These are phyloP conservation scores for Drosophila lini DNA, from an alignment of 1,140 invertebrate genomes.

Conservation along the genomic window DNA sequence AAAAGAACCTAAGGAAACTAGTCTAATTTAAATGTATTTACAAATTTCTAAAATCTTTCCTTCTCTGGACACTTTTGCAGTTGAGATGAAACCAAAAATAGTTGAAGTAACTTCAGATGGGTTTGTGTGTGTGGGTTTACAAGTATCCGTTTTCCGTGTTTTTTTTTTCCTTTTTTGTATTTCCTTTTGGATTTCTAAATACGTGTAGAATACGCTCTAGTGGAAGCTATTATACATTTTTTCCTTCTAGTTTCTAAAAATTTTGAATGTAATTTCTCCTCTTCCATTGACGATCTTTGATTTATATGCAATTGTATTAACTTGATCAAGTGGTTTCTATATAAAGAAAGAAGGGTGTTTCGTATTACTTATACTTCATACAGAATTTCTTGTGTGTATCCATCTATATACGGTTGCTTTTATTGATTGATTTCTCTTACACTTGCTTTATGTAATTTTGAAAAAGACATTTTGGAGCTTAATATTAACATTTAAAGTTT, in stretches of 20 bases:
- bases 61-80: slow-evolving; percentile 8
- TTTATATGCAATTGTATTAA: slow-evolving; percentile 6
- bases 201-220: slow-evolving; percentile 44
- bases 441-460: slow-evolving; percentile 32
- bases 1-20: slow-evolving; percentile 35
- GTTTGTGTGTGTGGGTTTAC: slow-evolving; percentile 23
- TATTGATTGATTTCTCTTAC: slow-evolving; percentile 49
- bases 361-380: slow-evolving; percentile 26
- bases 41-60: slow-evolving; percentile 30
- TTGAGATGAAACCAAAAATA: slow-evolving; percentile 66
- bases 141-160: slow-evolving; percentile 2
- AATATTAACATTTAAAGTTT: slow-evolving; percentile 51
- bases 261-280: slow-evolving; percentile 19
- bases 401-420: slow-evolving; percentile 26
- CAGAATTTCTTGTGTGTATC: slow-evolving; percentile 31
- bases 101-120: slow-evolving; percentile 69
- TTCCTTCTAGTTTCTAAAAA: slow-evolving; percentile 28
- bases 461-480: slow-evolving; percentile 41
- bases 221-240: slow-evolving; percentile 67
- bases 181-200: slow-evolving; percentile 21
- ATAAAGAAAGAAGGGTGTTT: slow-evolving; percentile 8
- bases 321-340: not conserved
- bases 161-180: not conserved
- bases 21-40: slow-evolving; percentile 54
- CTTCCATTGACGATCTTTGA: slow-evolving; percentile 3